A percentile compares a stretch with the other conserved stretches of the same genome.
Conservation (phyloP, 2,888 invertebrate genomes). For the Zygaena filipendulae region DNA sequence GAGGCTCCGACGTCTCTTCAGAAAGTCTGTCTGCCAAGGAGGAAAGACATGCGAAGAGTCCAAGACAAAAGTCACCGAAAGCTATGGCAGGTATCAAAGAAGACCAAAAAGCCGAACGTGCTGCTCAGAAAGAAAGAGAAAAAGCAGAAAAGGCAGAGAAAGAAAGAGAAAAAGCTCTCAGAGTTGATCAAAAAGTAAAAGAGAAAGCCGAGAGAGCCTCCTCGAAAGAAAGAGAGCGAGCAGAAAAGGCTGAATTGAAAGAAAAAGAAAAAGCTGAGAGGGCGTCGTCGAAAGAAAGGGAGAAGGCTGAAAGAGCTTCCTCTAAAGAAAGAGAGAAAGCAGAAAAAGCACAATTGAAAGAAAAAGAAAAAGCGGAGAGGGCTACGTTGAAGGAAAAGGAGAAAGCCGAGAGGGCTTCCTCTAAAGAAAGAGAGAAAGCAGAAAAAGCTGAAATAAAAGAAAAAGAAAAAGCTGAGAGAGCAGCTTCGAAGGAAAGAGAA, state of each 20-base stretch:
- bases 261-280: conserved; percentile 11
- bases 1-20: conserved; percentile 5
- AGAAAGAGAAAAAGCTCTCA: conserved; percentile 4
- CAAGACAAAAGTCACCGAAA: neutral
- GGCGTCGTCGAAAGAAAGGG: conserved; percentile 2
- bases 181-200: conserved; percentile 1
- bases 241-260: conserved; percentile 1
- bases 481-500: conserved; percentile 7
- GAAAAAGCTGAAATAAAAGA: conserved; percentile 4
- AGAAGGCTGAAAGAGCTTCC: conserved; percentile 3
- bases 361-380: conserved; percentile 4
- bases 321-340: neutral
- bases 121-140: neutral
- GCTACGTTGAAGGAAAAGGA: conserved; percentile 2
- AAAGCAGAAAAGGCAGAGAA: too few relatives aligned
- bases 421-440: conserved; percentile 2
- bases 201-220: conserved; percentile 2
- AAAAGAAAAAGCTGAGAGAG: conserved; percentile 10
- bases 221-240: conserved; percentile 2
- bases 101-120: conserved; percentile 3
- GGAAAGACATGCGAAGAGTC: neutral
- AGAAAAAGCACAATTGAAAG: too few relatives aligned
- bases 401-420: conserved; percentile 1
- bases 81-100: neutral
- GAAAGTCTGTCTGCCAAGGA: conserved; percentile 11